Evolutionary conservation across 2,797 vertebrate species (phyloP), one percentile per base, ranked within the genome.

Genomic region (Hybognathus amarus): DNA sequence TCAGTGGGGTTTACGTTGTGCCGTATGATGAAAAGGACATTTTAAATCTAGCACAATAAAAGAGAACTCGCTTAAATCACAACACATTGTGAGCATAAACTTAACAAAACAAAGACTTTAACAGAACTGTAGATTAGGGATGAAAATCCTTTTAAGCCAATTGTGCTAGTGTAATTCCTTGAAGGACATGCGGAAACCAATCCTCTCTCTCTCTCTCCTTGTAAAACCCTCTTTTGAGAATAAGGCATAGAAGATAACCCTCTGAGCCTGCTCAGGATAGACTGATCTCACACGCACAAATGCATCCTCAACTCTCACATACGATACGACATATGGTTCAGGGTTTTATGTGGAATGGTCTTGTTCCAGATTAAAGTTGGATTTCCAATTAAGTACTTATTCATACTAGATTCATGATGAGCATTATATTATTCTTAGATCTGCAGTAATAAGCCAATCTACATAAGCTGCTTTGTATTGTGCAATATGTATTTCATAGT

Each of bases 121-220:
- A 70, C 78, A 69, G 73, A 78, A 59, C 45, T 83, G 73, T 87
- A 87, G 83, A 87, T 88, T 88, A 85, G 68, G 83, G 78, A 87
- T 87, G 79, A 84, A 87, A 87, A 87, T 88, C 85, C 81, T 85
- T 84, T 85, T 88, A 85, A 88, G 82, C 73, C 83, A 87, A 82
- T 85, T 87, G 84, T 85, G 83, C 40, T 71, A 73, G 84, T 56
- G 69, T 79, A 80, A 87, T 80, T 82, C 64, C 66, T 77, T 78
- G 79, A 79, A 63, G 84, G 54, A 88, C 87, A 82, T 77, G 64
- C 38, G 3, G 75, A 82, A 82, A 83, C 85, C 85, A 84, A 80
- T 84, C 75, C 68, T 81, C 80, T 85, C 69, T 74, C 77, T 67
- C 40, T 36, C 73, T 74, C 70, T 74, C 71, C 54, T 78, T 80